Percentiles rank a stretch among this genome's conserved stretches.
phyloP scores from a whole-genome alignment of 92 coral and sea anemone genomes.

The Paragorgia papillata region DNA sequence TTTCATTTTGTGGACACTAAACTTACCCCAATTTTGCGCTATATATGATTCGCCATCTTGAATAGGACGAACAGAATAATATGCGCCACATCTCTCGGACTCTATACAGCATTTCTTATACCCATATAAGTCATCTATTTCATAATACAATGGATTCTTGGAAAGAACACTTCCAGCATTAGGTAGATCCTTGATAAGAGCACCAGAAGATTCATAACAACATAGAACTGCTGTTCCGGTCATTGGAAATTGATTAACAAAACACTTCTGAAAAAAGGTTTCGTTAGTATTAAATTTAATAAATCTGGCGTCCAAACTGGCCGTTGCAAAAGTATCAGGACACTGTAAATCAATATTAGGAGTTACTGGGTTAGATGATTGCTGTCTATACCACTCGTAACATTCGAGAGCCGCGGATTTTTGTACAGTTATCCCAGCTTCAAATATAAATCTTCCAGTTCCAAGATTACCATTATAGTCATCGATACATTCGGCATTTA shows the following conservation, averaged over 20 bases:
- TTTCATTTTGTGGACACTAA: too few relatives aligned
- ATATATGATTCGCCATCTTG: neutral
- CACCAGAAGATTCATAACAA: neutral
- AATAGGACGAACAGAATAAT: neutral
- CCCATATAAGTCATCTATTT: neutral
- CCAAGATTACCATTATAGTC: conserved; percentile 18
- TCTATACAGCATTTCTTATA: neutral
- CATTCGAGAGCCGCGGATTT: neutral
- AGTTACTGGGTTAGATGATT: neutral
- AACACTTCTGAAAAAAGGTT: neutral
- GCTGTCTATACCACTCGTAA: conserved; percentile 21
- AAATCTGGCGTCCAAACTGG: neutral
- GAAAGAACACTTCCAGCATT: conserved; percentile 1
- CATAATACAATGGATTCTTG: neutral
- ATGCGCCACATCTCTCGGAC: neutral
- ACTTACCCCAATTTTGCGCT: neutral
- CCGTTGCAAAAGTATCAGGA: neutral
- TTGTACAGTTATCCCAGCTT: neutral
- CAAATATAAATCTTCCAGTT: conserved; percentile 36
- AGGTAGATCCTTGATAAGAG: neutral
- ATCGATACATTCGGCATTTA: conserved; percentile 31
- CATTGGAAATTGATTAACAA: neutral
- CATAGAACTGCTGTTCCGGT: neutral
- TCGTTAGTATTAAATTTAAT: neutral
- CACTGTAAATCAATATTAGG: neutral